Evolutionary conservation across 2,797 vertebrate genomes (phyloP).

Genomic region (Holocentrus rufus): DNA sequence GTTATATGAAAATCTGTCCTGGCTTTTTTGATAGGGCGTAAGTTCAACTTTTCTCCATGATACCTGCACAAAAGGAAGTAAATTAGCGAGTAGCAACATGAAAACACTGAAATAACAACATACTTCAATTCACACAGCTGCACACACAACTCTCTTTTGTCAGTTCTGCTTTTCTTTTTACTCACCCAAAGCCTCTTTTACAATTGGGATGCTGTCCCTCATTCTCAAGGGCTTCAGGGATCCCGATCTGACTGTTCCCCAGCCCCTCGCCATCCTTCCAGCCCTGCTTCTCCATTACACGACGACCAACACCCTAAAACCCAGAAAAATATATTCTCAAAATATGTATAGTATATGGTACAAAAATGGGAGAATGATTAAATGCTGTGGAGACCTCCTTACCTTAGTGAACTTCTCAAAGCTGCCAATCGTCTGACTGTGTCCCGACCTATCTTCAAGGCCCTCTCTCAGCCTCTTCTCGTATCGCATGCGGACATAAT

Average conservation of each 20-base stretch:
- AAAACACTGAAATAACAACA: not conserved
- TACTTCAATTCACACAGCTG: not conserved
- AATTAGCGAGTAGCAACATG: not conserved
- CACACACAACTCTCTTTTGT: not conserved
- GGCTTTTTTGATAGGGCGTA: conserved; percentile 84
- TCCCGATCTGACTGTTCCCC: conserved; percentile 86
- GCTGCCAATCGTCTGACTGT: conserved; percentile 82
- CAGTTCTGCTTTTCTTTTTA: conserved; percentile 8
- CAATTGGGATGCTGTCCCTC: conserved; percentile 95
- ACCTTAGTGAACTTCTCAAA: conserved; percentile 97
- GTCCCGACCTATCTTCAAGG: conserved; percentile 77
- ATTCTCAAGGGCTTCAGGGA: conserved; percentile 88
- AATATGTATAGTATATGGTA: not conserved
- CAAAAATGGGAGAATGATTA: not conserved
- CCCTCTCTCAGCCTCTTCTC: conserved; percentile 88
- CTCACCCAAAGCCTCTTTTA: conserved; percentile 95
- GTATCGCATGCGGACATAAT: conserved; percentile 89
- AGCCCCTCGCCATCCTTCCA: conserved; percentile 94
- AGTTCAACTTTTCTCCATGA: conserved; percentile 90
- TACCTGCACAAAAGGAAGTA: conserved; percentile 81
- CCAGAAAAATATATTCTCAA: conserved; percentile 8
- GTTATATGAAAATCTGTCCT: conserved; percentile 84
- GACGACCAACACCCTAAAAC: conserved; percentile 93
- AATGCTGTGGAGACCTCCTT: not conserved
- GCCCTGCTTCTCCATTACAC: conserved; percentile 94